Base-by-base conservation (phyloP, 2,797 vertebrate species). In the Echeneis naucrates region DNA sequence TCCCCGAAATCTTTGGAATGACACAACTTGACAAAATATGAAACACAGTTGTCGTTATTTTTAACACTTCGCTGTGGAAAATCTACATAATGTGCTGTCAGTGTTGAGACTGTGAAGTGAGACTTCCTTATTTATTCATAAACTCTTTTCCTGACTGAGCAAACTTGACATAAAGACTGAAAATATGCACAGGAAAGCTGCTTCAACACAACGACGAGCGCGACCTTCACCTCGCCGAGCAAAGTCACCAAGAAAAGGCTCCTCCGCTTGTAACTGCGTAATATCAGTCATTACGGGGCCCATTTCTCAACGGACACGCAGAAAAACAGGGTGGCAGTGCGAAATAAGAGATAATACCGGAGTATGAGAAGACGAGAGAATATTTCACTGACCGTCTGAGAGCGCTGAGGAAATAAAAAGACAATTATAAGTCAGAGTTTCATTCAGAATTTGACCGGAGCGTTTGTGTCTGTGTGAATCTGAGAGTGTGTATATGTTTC, bases 321-420 rank as follows among this genome's bases (percentile, higher is more conserved):
- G 42, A 30, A 21, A 38, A 48, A 53, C 12, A 37, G 38, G 10
- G 21, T 12, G 1, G 14, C 35, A 32, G 35, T 6, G 5, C n/a
- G 12, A 53, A 53, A 67, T 26, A 27, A 24, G 1, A 52, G 51
- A 68, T 53, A n/a, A 66, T 38, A 11, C n/a, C 5, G 6, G 11
- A 48, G 48, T 10, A 8, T 19, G 37, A 53, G 64, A 5, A 40
- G 11, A 11, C 44, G 38, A 61, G 5, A 33, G 32, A 33, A 7
- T 33, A 35, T 62, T 35, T 27, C 30, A 60, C 23, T 10, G 5
- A 6, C 24, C 8, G 55, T 57, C 58, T 54, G 17, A n/a, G n/a
- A 44, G 16, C 5, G 16, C 7, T 26, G 56, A 63, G 5, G 17
- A 47, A 78, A 62, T 55, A n/a, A 53, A 63, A 75, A n/a, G 33